phyloP scores from a whole-genome alignment of 2,888 invertebrate genomes.

The Pantelozetes paolii region DNA sequence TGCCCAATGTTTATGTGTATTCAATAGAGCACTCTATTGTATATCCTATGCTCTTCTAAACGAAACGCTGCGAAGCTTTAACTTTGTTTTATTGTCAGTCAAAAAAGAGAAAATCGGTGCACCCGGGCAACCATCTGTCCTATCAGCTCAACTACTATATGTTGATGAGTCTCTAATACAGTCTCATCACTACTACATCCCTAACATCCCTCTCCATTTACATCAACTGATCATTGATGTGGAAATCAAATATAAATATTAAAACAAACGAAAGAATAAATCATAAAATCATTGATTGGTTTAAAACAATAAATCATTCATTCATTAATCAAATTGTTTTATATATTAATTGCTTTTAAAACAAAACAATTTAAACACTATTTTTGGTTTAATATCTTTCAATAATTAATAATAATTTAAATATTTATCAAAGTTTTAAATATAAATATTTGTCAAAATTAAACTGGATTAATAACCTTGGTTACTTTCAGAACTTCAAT shows the following conservation, averaged over 20 bases:
- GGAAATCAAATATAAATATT: slow-evolving; percentile 27
- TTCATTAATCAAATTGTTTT: too few relatives aligned
- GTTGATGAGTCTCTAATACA: slow-evolving; percentile 28
- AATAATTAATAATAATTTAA: too few relatives aligned
- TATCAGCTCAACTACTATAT: slow-evolving; percentile 17
- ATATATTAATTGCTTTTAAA: too few relatives aligned
- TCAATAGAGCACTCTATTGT: too few relatives aligned
- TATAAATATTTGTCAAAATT: too few relatives aligned
- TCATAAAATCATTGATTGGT: background rate
- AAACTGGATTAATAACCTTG: too few relatives aligned
- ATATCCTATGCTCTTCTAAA: background rate
- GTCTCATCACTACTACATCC: slow-evolving; percentile 1
- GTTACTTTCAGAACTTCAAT: too few relatives aligned
- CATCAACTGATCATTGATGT: slow-evolving; percentile 16
- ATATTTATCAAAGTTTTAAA: too few relatives aligned
- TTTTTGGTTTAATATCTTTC: too few relatives aligned
- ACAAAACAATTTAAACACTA: too few relatives aligned
- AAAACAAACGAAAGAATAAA: slow-evolving; percentile 20
- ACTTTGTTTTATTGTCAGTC: background rate
- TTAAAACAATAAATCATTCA: background rate
- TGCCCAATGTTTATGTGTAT: slow-evolving; percentile 22
- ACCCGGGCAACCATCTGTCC: slow-evolving; percentile 26
- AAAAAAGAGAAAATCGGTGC: slow-evolving; percentile 25
- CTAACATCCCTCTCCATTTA: slow-evolving; percentile 27
- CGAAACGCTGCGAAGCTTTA: slow-evolving; percentile 3